phyloP scores from a whole-genome alignment of 2,797 vertebrate species.

The Phataginus tetradactyla region DNA sequence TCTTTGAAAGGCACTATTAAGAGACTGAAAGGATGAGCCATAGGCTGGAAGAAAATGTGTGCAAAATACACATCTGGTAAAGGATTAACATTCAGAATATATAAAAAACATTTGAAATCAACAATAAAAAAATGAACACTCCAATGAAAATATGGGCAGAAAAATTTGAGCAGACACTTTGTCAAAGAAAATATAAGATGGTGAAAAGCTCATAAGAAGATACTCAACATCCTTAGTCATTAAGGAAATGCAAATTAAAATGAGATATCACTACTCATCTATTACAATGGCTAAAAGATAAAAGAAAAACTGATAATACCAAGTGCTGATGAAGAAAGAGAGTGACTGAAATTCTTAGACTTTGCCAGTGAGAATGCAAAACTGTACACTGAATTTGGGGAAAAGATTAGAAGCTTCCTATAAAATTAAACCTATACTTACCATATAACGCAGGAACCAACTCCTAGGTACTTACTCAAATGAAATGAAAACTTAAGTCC shows the following conservation, averaged over 20 bases:
- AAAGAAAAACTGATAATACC: background rate
- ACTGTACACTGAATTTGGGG: background rate
- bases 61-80: background rate
- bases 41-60: background rate
- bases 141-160: background rate
- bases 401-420: background rate
- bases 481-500: background rate
- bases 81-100: background rate
- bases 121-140: background rate
- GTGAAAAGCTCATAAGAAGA: background rate
- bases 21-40: background rate
- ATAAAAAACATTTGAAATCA: background rate
- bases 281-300: background rate
- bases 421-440: background rate
- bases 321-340: background rate
- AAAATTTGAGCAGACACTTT: background rate
- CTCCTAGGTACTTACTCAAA: background rate
- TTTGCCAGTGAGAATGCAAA: background rate
- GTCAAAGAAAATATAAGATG: background rate
- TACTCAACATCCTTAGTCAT: background rate
- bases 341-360: background rate
- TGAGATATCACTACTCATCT: background rate
- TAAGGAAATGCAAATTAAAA: background rate
- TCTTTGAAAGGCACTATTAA: background rate
- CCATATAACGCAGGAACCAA: background rate